Base-by-base conservation (phyloP, 2,113 vertebrate genomes). In the Procavia capensis region DNA sequence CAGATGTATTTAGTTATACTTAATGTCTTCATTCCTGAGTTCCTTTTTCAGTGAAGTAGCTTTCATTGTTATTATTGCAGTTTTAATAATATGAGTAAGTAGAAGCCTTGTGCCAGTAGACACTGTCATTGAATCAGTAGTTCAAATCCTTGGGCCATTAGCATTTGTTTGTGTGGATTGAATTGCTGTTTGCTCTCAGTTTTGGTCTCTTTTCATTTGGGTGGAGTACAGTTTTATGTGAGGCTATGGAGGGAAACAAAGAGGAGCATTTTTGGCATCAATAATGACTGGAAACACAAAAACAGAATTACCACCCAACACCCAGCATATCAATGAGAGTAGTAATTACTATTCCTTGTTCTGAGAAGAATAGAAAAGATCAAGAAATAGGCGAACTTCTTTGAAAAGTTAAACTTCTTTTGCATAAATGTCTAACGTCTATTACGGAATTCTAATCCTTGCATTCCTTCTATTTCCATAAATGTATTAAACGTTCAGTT, bases 11-110 rank as follows among this genome's bases (percentile, higher is more conserved):
- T 83, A 94, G 83, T 97, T 92, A 25, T 85, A 90, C 95, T 95
- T 96, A 96, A 97, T 93, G n/a, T 93, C 80, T 45, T 96, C 85
- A 81, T 90, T 96, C 31, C 86, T 95, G 19, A 64, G 72, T 91
- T 95, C 50, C 95, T 92, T 95, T 85, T 47, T 96, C 0, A 1
- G 36, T 93, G 84, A 90, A 92, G 82, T 80, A 91, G 34, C 93
- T 94, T 91, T 95, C 78, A 22, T 96, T 93, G 94, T 1, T 75
- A n/a, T 80, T 91, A 59, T 24, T 94, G 27, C 88, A 29, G 34
- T 92, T 94, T 94, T 1, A 79, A 83, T 50, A 68, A 29, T 95
- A 95, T 57, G 74, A 91, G 87, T 97, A 94, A 96, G 75, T 16
- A 93, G 85, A 90, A 97, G 74, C 41, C 85, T 91, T 91, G 87